Evolutionary conservation across 2,797 vertebrate species (phyloP).

Genomic region (Heterohyrax brucei): DNA sequence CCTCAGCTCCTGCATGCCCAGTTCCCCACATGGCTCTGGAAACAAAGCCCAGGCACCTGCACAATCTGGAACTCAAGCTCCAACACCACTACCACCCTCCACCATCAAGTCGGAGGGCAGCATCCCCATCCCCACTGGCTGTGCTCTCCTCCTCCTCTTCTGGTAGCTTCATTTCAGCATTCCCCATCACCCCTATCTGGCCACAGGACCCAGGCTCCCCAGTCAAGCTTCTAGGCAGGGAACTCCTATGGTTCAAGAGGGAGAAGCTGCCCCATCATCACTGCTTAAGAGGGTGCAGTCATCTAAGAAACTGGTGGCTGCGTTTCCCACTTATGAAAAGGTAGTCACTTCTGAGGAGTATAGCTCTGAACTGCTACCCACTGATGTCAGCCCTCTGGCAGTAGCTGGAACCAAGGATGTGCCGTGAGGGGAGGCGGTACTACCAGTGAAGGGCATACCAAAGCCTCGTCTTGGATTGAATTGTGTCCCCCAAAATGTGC

Average conservation of each 20-base stretch:
- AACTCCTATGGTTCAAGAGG: constrained; percentile 97
- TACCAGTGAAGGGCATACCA: constrained; percentile 93
- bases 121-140: constrained; percentile 87
- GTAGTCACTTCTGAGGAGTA: constrained; percentile 93
- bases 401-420: constrained; percentile 91
- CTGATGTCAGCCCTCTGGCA: constrained; percentile 95
- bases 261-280: constrained; percentile 96
- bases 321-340: constrained; percentile 94
- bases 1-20: constrained; percentile 97
- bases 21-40: constrained; percentile 97
- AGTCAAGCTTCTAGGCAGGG: constrained; percentile 95
- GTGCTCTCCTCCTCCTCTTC: too few relatives aligned
- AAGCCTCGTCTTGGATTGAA: constrained; percentile 81
- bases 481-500: too few relatives aligned
- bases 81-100: constrained; percentile 98
- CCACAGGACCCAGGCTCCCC: constrained; percentile 94
- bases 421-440: constrained; percentile 89
- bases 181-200: constrained; percentile 88
- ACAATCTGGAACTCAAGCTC: constrained; percentile 97
- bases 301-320: constrained; percentile 95
- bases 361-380: constrained; percentile 96
- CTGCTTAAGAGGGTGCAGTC: constrained; percentile 98
- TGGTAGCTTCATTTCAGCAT: too few relatives aligned
- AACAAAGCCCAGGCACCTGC: constrained; percentile 97
- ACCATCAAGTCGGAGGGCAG: constrained; percentile 97